Evolutionary conservation across 2,888 invertebrate species (phyloP).

Genomic region (Pherbina coryleti): DNA sequence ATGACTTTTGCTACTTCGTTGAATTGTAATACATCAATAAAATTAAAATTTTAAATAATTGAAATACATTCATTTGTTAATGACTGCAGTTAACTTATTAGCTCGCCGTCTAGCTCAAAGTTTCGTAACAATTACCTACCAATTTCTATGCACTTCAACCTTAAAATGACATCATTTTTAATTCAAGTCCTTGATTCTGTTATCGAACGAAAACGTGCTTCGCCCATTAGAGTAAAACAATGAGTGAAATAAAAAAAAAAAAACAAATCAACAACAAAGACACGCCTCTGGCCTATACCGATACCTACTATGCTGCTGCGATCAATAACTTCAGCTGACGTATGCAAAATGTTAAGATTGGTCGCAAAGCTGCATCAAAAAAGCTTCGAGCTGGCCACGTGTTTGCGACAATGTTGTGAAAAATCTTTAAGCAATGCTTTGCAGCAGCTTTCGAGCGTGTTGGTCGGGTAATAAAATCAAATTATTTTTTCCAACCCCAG

Average conservation of each 20-base stretch:
- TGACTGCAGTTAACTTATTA: too few species aligned
- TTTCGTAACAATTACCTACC: not conserved
- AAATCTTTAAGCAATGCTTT: not conserved
- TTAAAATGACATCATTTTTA: constrained; percentile 24
- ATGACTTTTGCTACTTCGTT: too few species aligned
- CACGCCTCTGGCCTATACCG: constrained; percentile 16
- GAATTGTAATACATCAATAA: too few species aligned
- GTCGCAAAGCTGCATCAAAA: constrained; percentile 18
- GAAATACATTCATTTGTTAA: too few species aligned
- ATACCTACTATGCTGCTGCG: not conserved
- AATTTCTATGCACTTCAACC: not conserved
- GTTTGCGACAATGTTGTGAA: constrained; percentile 19
- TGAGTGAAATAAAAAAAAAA: not conserved
- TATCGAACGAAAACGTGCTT: constrained; percentile 24
- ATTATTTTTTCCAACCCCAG: not conserved
- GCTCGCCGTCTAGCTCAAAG: too few species aligned
- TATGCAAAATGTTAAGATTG: constrained; percentile 24
- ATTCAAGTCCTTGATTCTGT: constrained; percentile 28
- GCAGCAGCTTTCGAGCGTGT: not conserved
- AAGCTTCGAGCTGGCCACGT: constrained; percentile 20
- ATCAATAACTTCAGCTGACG: constrained; percentile 18
- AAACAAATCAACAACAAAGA: not conserved
- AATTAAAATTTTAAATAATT: too few species aligned
- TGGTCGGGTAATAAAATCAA: too few species aligned
- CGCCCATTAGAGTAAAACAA: not conserved